Percentiles rank a stretch among this genome's conserved stretches.
phyloP scores from a whole-genome alignment of 2,797 vertebrate genomes.

The Centropyge bicolor region DNA sequence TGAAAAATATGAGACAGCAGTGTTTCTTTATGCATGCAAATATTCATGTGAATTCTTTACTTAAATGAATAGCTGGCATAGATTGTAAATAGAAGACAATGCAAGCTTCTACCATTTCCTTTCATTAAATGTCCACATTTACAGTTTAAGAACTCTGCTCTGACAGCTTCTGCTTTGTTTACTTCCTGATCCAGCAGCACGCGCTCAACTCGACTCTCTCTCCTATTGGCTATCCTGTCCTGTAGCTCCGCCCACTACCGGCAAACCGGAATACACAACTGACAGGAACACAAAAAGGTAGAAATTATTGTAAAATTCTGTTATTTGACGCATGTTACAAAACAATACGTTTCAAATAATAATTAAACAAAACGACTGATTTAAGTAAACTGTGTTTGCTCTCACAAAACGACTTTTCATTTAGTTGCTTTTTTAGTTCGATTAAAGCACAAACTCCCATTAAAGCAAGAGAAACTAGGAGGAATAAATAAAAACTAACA shows the following conservation, averaged over 20 bases:
- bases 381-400: neutral
- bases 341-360: neutral
- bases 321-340: rapidly evolving
- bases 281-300: neutral
- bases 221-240: slow-evolving; percentile 63
- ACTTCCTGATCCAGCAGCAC: slow-evolving; percentile 65
- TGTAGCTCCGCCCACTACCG: slow-evolving; percentile 43
- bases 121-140: too few species aligned
- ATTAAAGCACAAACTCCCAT: neutral
- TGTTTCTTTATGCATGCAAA: too few species aligned
- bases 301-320: neutral
- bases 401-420: neutral
- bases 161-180: slow-evolving; percentile 69
- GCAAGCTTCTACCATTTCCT: too few species aligned
- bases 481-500: neutral
- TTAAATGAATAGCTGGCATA: too few species aligned
- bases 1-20: too few species aligned
- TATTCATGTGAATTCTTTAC: too few species aligned
- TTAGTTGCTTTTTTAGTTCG: neutral
- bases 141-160: neutral
- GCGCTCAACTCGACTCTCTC: slow-evolving; percentile 47
- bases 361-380: neutral
- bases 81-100: too few species aligned
- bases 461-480: neutral
- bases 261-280: neutral